phyloP scores from a whole-genome alignment of 2,888 invertebrate genomes.

The Cheiracanthium punctorium region DNA sequence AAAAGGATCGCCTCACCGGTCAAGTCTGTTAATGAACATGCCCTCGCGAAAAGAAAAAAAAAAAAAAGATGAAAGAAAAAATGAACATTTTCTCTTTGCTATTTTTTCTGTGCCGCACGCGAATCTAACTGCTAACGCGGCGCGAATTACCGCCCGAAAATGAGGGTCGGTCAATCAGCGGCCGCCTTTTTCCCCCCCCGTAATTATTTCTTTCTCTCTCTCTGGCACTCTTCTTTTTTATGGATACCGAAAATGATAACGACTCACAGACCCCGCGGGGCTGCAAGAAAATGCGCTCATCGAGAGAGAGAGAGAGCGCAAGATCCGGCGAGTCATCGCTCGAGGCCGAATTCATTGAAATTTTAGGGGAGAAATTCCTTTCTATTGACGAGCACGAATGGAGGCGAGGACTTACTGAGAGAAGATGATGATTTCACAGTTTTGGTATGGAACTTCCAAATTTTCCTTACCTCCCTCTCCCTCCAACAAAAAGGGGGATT shows the following conservation, averaged over 20 bases:
- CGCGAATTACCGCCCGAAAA: constrained; percentile 6
- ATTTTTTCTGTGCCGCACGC: not conserved
- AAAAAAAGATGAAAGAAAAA: not conserved
- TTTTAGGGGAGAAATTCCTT: no score
- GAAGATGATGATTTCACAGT: no score
- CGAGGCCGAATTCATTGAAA: no score
- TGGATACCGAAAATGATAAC: constrained; percentile 12
- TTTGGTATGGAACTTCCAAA: no score
- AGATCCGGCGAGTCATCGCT: not conserved
- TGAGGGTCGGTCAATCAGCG: constrained; percentile 10
- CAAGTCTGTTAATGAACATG: constrained; percentile 13
- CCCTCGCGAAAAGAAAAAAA: not conserved
- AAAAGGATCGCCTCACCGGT: not conserved
- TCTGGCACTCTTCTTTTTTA: constrained; percentile 13
- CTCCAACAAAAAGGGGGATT: no score
- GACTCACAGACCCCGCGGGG: not conserved
- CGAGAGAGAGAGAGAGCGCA: not conserved
- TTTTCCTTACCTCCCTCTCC: no score
- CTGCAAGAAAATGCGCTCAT: not conserved
- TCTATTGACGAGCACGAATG: no score
- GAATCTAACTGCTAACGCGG: constrained; percentile 3
- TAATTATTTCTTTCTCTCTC: constrained; percentile 5
- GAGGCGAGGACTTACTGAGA: no score
- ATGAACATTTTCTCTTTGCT: not conserved
- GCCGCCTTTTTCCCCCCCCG: constrained; percentile 9